These are phyloP conservation scores for Pinctada fucata DNA, from an alignment of 2,888 invertebrate genomes.

Conservation along the genomic window DNA sequence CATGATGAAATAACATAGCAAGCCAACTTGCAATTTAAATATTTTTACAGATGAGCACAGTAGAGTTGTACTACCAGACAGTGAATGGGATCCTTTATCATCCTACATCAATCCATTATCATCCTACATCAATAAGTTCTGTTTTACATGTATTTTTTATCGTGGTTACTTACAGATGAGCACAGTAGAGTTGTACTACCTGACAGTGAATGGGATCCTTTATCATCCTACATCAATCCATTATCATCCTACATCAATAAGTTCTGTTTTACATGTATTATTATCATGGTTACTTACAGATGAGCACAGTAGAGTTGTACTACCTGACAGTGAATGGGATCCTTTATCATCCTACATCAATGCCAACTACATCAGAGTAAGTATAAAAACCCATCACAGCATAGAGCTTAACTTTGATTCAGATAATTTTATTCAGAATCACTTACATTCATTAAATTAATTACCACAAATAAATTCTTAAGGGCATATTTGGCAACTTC, in stretches of 20 bases:
- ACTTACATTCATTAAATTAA: too few relatives aligned
- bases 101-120: slow-evolving; percentile 89
- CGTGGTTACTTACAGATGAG: slow-evolving; percentile 80
- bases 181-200: slow-evolving; percentile 88
- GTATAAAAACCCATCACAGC: slow-evolving; percentile 18
- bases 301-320: slow-evolving; percentile 89
- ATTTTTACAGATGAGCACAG: slow-evolving; percentile 87
- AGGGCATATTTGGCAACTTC: not conserved
- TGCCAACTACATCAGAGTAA: slow-evolving; percentile 91
- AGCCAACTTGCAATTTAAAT: too few relatives aligned
- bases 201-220: slow-evolving; percentile 80
- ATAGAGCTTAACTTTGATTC: not conserved
- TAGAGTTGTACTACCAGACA: slow-evolving; percentile 84
- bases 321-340: slow-evolving; percentile 82
- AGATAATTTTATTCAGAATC: too few relatives aligned
- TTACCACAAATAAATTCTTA: not conserved
- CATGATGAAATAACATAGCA: too few relatives aligned
- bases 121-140: too few relatives aligned
- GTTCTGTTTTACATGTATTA: too few relatives aligned
- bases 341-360: slow-evolving; percentile 87
- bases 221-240: slow-evolving; percentile 90
- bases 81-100: slow-evolving; percentile 80
- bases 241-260: too few relatives aligned
- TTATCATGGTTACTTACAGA: slow-evolving; percentile 75
- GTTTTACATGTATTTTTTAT: too few relatives aligned